Evolutionary conservation across 2,113 vertebrate species (phyloP), one percentile per base, ranked within the genome.

Genomic region (Actenoides lindsayi): DNA sequence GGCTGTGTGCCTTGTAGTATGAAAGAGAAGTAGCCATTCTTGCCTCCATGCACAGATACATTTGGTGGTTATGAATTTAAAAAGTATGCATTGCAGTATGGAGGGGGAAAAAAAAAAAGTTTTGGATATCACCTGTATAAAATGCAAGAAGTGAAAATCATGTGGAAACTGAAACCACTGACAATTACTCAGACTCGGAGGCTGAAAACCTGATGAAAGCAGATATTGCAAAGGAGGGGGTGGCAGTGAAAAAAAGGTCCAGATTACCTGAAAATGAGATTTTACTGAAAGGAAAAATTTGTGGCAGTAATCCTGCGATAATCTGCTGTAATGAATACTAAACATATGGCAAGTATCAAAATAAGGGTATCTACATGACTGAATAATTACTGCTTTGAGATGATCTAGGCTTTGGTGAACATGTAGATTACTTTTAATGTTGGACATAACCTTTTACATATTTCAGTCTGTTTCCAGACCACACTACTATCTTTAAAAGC

Each of bases 401-500:
- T 75, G 84, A 96, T 93, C 71, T 76, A 64, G 89, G 89, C 67
- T 97, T 96, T 78, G 87, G 93, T 97, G 97, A 97, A 74, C 60
- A 9, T 57, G 75, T 4, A 64, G 96, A 96, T 98, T 98, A 91
- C 33, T 74, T 97, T 94, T 96, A 97, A 96, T 92, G 91, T 94
- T 94, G 92, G 95, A 96, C 95, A 95, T 97, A 98, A 97, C 93
- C 95, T 98, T 98, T 93, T 96, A 95, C 27, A 56, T 96, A 97
- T 97, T 97, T 95, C 93, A 90, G 74, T 87, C 94, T 63, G 57
- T 97, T 98, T 97, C 92, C 82, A 97, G 97, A 90, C 96, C 98
- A 90, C 86, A 96, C 42, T 94, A 65, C 92, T 97, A 73, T 97
- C 95, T 98, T 97, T 97, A 97, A 98, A 97, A 98, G 97, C 97